A percentile compares a stretch with the other conserved stretches of the same genome.
phyloP scores from a whole-genome alignment of 2,888 invertebrate genomes.

The Amphipoea lucens region DNA sequence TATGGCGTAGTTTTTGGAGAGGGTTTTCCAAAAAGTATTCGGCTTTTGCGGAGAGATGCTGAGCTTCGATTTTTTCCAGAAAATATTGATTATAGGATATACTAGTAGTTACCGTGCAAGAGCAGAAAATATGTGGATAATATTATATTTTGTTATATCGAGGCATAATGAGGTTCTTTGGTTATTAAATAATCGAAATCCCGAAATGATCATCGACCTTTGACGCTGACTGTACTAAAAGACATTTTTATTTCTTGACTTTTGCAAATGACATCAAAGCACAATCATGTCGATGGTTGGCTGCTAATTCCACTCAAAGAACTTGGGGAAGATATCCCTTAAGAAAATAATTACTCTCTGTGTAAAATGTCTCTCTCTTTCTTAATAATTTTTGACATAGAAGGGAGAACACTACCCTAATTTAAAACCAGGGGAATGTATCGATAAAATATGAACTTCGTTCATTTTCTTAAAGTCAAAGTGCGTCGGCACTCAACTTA shows the following conservation, averaged over 20 bases:
- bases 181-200: background rate
- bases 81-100: background rate
- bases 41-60: background rate
- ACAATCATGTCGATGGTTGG: background rate
- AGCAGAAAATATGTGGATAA: background rate
- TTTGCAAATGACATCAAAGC: slow-evolving; percentile 11
- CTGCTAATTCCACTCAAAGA: slow-evolving; percentile 5
- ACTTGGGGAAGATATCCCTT: background rate
- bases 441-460: slow-evolving; percentile 26
- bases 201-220: background rate
- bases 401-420: background rate
- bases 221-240: background rate
- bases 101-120: background rate
- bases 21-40: background rate
- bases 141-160: background rate
- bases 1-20: slow-evolving; percentile 16
- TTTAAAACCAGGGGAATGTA: slow-evolving; percentile 32
- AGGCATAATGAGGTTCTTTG: background rate
- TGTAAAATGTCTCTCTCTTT: background rate
- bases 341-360: slow-evolving; percentile 20
- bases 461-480: slow-evolving; percentile 35
- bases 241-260: background rate
- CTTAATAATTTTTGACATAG: background rate
- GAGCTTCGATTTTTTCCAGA: background rate
- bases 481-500: slow-evolving; percentile 26